These are phyloP conservation scores for Lithophane socia DNA, from an alignment of 2,888 invertebrate species.

Conservation along the genomic window DNA sequence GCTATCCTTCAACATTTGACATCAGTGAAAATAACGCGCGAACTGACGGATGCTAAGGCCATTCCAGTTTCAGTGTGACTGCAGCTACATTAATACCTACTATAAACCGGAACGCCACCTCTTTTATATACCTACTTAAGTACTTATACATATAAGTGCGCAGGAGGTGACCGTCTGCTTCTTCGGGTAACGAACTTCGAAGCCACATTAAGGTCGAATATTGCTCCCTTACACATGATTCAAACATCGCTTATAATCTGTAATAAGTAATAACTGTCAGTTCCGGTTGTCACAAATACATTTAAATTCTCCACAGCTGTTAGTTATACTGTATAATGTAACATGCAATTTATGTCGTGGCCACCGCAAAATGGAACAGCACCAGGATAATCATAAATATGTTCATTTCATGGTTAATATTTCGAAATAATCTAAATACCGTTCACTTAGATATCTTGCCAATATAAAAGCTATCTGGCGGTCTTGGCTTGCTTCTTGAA, in stretches of 20 bases:
- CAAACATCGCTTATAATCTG: constrained; percentile 19
- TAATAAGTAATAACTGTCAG: constrained; percentile 3
- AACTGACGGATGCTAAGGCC: constrained; percentile 54
- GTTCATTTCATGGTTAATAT: constrained; percentile 28
- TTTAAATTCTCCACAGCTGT: constrained; percentile 27
- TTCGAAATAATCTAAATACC: constrained; percentile 49
- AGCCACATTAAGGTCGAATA: constrained; percentile 36
- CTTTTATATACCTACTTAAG: constrained; percentile 28
- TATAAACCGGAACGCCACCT: constrained; percentile 30
- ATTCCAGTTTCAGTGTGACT: constrained; percentile 55
- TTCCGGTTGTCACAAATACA: constrained; percentile 40
- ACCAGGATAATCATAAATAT: constrained; percentile 45
- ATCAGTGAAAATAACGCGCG: constrained; percentile 58
- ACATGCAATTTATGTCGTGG: constrained; percentile 23
- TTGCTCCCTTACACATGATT: constrained; percentile 29
- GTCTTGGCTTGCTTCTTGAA: constrained; percentile 58
- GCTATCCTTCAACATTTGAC: constrained; percentile 56
- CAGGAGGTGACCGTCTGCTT: constrained; percentile 62
- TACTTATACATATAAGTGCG: background rate
- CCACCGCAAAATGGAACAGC: constrained; percentile 28
- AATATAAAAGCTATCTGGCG: constrained; percentile 45
- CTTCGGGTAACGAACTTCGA: constrained; percentile 67
- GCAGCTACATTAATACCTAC: constrained; percentile 27
- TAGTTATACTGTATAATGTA: constrained; percentile 14
- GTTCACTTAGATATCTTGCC: constrained; percentile 51